Evolutionary conservation across 2,888 invertebrate genomes (phyloP).

Genomic region (Malacosoma neustria): DNA sequence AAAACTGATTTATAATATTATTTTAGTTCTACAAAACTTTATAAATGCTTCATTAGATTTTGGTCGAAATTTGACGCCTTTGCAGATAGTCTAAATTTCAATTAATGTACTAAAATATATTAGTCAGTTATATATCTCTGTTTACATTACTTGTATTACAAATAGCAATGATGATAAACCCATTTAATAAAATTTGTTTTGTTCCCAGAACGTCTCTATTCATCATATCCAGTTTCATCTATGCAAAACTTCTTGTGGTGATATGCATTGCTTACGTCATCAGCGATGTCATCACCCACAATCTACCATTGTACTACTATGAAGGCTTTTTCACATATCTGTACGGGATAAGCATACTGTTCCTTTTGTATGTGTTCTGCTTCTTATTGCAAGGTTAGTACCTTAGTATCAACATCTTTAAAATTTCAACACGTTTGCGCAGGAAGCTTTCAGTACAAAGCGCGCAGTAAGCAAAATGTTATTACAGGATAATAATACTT

Average conservation of each 20-base stretch:
- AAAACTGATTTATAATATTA: too few relatives aligned
- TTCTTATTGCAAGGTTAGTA: conserved; percentile 87
- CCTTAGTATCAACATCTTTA: not conserved
- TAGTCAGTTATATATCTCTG: too few relatives aligned
- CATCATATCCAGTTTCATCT: conserved; percentile 96
- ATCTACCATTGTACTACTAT: conserved; percentile 93
- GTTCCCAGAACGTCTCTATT: conserved; percentile 91
- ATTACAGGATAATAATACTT: too few relatives aligned
- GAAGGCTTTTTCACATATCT: conserved; percentile 97
- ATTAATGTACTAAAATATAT: too few relatives aligned
- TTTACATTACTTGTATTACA: too few relatives aligned
- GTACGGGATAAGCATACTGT: conserved; percentile 93
- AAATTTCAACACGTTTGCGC: not conserved
- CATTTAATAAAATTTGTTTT: conserved; percentile 17
- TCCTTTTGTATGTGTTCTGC: conserved; percentile 95
- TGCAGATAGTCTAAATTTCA: too few relatives aligned
- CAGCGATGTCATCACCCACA: conserved; percentile 95
- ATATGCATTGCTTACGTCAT: conserved; percentile 95
- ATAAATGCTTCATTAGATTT: too few relatives aligned
- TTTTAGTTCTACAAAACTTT: too few relatives aligned
- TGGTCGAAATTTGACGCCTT: too few relatives aligned
- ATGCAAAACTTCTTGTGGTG: conserved; percentile 94
- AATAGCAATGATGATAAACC: too few relatives aligned
- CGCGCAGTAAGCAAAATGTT: not conserved
- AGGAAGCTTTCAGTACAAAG: not conserved